Base-by-base conservation (phyloP, 2,888 invertebrate species). In the Elmis aenea region DNA sequence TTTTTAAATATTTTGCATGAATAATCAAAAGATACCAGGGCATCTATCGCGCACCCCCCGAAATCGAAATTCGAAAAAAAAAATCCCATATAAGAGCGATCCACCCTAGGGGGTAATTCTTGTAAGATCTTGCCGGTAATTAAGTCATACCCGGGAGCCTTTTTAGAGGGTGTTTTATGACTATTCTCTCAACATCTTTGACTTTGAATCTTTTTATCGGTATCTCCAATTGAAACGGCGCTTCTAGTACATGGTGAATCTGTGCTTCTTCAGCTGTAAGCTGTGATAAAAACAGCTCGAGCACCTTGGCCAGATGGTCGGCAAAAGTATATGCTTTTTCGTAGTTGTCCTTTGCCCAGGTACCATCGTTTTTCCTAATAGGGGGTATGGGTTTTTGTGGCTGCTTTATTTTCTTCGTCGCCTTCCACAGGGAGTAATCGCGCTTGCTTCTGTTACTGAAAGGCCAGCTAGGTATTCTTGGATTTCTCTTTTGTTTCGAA, bases 71-170 rank as follows among this genome's bases (percentile, higher is more conserved):
- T n/a, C n/a, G n/a, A n/a, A n/a, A n/a, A n/a, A n/a, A n/a, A n/a
- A n/a, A n/a, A n/a, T n/a, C n/a, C n/a, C n/a, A n/a, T n/a, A n/a
- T n/a, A n/a, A n/a, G n/a, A n/a, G n/a, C n/a, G n/a, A n/a, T n/a
- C n/a, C n/a, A n/a, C n/a, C n/a, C n/a, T n/a, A n/a, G n/a, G n/a
- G 11, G 27, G 16, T 28, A 28, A 11, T 28, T 28, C 27, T 28
- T 28, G 9, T 11, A 28, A 6, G 11, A 28, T 12, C n/a, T 28
- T 28, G 2, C 28, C 28, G 12, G 28, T 28, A 13, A 28, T 28
- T 18, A 28, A 12, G 13, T 28, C 28, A 20, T 20, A 28, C 21
- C 28, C 28, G 5, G 20, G 20, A 11, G 28, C 20, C 18, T 28
- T 28, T 20, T 28, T 20, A 21, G 20, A 11, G 13, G 18, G 28